Conservation (phyloP, 1,140 invertebrate species). For the Bursaphelenchus mucronatus region DNA sequence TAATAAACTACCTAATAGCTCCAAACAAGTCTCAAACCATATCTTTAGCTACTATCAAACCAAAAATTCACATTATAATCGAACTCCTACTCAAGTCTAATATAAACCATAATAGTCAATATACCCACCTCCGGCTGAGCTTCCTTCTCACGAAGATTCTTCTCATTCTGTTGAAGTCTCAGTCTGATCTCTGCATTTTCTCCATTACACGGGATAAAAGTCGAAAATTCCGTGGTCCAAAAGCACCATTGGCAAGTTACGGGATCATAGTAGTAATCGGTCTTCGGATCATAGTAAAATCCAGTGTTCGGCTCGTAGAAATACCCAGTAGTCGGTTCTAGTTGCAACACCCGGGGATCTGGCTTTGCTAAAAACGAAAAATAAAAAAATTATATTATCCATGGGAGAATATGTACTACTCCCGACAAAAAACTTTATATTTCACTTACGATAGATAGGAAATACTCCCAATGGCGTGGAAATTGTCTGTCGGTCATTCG, state of each 20-base stretch:
- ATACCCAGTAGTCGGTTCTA: conserved; percentile 89
- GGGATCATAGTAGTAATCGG: conserved; percentile 72
- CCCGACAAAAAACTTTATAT: not conserved
- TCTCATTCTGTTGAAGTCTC: conserved; percentile 47
- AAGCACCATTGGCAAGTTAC: conserved; percentile 85
- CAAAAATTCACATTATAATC: too few species aligned
- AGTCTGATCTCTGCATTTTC: conserved; percentile 42
- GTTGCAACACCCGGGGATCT: conserved; percentile 83
- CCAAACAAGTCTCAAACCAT: too few species aligned
- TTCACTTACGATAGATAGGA: conserved; percentile 54
- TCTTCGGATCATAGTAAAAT: conserved; percentile 73
- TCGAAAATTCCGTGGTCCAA: conserved; percentile 79
- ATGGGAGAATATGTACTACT: not conserved
- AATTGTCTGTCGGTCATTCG: conserved; percentile 32
- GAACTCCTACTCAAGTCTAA: too few species aligned
- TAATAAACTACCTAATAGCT: too few species aligned
- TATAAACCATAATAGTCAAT: not conserved
- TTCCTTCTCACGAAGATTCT: conserved; percentile 2
- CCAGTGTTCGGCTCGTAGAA: conserved; percentile 89
- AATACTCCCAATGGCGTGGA: conserved; percentile 52
- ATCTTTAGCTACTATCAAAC: too few species aligned
- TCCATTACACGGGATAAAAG: conserved; percentile 66
- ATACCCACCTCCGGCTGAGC: conserved; percentile 3
- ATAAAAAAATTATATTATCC: not conserved
- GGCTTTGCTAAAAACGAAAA: conserved; percentile 64